Evolutionary conservation across 2,797 vertebrate species (phyloP), one percentile per base, ranked within the genome.

Genomic region (Epinephelus coioides): DNA sequence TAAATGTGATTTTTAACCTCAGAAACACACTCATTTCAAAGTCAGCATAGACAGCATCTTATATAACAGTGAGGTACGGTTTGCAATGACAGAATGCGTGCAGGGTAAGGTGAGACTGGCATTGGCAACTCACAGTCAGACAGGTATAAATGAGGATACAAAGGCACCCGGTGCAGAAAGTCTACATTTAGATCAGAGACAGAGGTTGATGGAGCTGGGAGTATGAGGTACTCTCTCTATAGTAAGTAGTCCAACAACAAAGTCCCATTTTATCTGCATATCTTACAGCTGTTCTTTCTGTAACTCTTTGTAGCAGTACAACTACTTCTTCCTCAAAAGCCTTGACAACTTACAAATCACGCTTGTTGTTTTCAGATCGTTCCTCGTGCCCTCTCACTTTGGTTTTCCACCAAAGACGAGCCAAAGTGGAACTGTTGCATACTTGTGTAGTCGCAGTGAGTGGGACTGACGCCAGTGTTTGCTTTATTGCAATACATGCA

Each of bases 91-190:
- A 63, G 6, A 63, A 23, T 53, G 51, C 64, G 51, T 61, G 40
- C 25, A 30, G 15, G 19, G 30, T 64, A 44, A 64, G 27, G 30
- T 54, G 43, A 74, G 54, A 71, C 54, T 23, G 63, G 12, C 14
- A 43, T 7, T 67, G 51, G 19, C 15, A 75, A 47, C 71, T 44
- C 18, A 25, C 10, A 56, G 43, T 71, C 30, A 69, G 54, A 73
- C 55, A 30, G 59, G 50, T 74, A 30, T 30, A 79, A 80, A 72
- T 34, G 51, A 66, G 23, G 70, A 76, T 38, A 50, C 51, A 66
- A 54, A 76, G 44, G 43, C 30, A 69, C 53, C 40, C 14, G 23
- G n/a, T 23, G 17, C 38, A 62, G 43, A 56, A 43, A 71, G 34
- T 25, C n/a, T 15, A 38, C 3, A 30, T 67, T 60, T 44, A 23